Evolutionary conservation across 2,888 invertebrate species (phyloP), one percentile per base, ranked within the genome.

Genomic region (Sylvicola cinctus): DNA sequence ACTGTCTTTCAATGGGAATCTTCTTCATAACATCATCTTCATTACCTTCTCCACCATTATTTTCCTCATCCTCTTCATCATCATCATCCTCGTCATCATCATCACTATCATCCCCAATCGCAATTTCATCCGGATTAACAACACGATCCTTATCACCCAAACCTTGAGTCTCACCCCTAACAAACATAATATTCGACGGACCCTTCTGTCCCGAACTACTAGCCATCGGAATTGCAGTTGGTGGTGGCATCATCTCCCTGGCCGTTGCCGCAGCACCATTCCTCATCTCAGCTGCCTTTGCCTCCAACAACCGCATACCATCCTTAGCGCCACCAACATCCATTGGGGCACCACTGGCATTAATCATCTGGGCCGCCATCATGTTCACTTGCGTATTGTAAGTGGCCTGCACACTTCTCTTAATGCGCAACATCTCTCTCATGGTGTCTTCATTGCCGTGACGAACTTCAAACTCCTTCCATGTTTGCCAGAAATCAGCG

Each of bases 401-500:
- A 48, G 85, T 85, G 4, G 96, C 96, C 61, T 95, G 93, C 1
- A 98, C 87, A 49, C 91, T 91, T 45, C 96, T 72, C 61, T 95
- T 93, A 41, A 98, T 93, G 47, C 96, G 68, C 45, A 99, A 62
- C 95, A 98, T 95, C 63, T 98, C 96, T 31, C 95, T 68, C 74
- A 99, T 90, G 1, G 98, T 99, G 51, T 99, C 98, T 57, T 98
- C 96, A 60, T 98, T 99, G 12, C 98, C 98, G 59, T 98, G 96
- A 32, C 87, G 73, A 13, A 96, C 87, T 63, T 99, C 98, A 62
- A 99, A 99, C 49, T 96, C 93, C 55, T 95, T 93, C 98, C 98
- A 99, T 2, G 85, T 84, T 51, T 88, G 84, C 96, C 98, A 98
- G 58, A 98, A 99, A 36, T 84, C 79, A 1, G 74, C 71, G 4